phyloP scores from a whole-genome alignment of 2,888 invertebrate species.

The Drosophila putrida region DNA sequence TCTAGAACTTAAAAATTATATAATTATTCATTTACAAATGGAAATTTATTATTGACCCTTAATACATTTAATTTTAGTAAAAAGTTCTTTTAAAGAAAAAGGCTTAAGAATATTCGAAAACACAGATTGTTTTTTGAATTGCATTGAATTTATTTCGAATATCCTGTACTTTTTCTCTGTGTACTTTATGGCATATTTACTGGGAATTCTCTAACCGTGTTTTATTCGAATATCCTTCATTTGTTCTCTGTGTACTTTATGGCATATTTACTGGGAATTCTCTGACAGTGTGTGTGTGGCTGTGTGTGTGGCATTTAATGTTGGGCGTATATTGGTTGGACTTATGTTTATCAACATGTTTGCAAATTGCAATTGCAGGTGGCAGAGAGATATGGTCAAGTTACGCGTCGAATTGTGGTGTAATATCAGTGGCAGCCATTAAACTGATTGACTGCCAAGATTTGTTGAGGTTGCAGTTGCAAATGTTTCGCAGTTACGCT shows the following conservation, averaged over 20 bases:
- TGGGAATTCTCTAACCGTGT: not conserved
- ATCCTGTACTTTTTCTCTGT: too few relatives aligned
- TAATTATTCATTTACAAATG: too few relatives aligned
- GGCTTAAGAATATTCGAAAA: too few relatives aligned
- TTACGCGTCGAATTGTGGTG: constrained; percentile 47
- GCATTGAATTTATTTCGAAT: too few relatives aligned
- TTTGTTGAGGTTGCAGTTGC: constrained; percentile 35
- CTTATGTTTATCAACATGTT: constrained; percentile 53
- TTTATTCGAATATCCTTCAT: too few relatives aligned
- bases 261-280: constrained; percentile 6
- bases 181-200: too few relatives aligned
- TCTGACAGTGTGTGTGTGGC: not conserved
- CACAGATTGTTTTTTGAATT: too few relatives aligned
- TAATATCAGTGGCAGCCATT: constrained; percentile 72
- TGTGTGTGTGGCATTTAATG: constrained; percentile 15
- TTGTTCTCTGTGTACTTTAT: too few relatives aligned
- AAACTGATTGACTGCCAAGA: constrained; percentile 74
- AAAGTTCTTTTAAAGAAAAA: too few relatives aligned
- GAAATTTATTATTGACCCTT: too few relatives aligned
- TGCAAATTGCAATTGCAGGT: constrained; percentile 54
- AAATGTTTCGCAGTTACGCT: not conserved
- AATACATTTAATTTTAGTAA: too few relatives aligned
- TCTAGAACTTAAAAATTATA: too few relatives aligned
- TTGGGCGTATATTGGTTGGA: constrained; percentile 14
- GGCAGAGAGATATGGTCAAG: constrained; percentile 43